These are phyloP conservation scores for Acanthurus tractus DNA, from an alignment of 2,797 vertebrate species.

Conservation along the genomic window DNA sequence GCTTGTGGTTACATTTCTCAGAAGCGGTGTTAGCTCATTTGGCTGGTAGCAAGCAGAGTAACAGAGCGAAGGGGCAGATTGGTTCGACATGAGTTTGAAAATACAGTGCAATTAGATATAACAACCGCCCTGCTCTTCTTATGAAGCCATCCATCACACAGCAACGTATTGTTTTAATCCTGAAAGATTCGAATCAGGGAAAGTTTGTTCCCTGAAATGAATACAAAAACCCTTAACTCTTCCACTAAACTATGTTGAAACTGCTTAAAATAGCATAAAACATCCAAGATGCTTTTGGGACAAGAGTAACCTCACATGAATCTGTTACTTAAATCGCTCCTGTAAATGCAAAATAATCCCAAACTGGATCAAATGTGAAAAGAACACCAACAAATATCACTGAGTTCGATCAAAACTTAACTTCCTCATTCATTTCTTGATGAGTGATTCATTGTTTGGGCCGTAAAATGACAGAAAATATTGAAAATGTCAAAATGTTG, in stretches of 20 bases:
- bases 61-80: conserved; percentile 18
- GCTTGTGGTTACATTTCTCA: conserved; percentile 63
- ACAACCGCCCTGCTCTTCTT: conserved; percentile 49
- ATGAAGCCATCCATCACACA: conserved; percentile 28
- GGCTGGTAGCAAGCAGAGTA: conserved; percentile 40
- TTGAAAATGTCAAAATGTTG: too few species aligned
- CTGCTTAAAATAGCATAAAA: neutral
- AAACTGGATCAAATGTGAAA: conserved; percentile 16
- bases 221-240: conserved; percentile 6
- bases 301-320: conserved; percentile 34
- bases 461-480: neutral
- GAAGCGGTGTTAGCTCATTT: conserved; percentile 47
- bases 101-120: conserved; percentile 59
- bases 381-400: conserved; percentile 5
- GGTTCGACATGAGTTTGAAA: conserved; percentile 26
- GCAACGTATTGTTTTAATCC: conserved; percentile 33
- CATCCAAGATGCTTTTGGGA: conserved; percentile 4
- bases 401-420: neutral
- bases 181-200: conserved; percentile 19
- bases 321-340: conserved; percentile 15
- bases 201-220: neutral
- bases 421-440: neutral
- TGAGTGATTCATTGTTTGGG: neutral
- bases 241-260: neutral
- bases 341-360: conserved; percentile 48